phyloP scores from a whole-genome alignment of 2,888 invertebrate genomes.

The Diarsia mendica region DNA sequence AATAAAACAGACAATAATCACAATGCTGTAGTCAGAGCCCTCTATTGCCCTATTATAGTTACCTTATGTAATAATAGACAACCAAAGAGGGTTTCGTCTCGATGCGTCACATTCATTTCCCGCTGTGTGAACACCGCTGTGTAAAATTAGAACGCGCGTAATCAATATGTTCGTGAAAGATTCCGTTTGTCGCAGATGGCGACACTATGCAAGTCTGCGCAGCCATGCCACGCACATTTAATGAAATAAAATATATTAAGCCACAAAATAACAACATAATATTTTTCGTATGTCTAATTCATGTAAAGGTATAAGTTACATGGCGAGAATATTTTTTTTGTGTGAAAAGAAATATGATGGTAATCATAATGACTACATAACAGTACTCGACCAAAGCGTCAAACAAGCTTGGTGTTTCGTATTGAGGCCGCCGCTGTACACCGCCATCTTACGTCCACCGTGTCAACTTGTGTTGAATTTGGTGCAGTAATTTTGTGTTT shows the following conservation, averaged over 20 bases:
- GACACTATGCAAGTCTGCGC: constrained; percentile 70
- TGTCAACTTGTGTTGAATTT: constrained; percentile 84
- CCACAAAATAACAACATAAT: not conserved
- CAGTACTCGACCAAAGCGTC: constrained; percentile 47
- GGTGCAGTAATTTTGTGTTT: constrained; percentile 83
- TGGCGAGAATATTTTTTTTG: not conserved
- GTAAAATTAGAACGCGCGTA: constrained; percentile 79
- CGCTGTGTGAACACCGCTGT: constrained; percentile 51
- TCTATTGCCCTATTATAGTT: constrained; percentile 77
- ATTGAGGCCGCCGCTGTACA: constrained; percentile 76
- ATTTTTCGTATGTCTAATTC: not conserved
- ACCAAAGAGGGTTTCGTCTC: constrained; percentile 68
- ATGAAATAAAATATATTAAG: constrained; percentile 4
- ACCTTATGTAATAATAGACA: constrained; percentile 73
- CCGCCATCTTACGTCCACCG: constrained; percentile 87
- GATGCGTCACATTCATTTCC: constrained; percentile 72
- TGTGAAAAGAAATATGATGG: not conserved
- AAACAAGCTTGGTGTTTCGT: constrained; percentile 59
- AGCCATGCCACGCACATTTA: constrained; percentile 58
- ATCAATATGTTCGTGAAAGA: constrained; percentile 78
- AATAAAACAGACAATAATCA: not conserved
- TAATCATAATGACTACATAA: constrained; percentile 61
- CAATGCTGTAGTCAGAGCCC: constrained; percentile 73
- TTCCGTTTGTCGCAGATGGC: constrained; percentile 77
- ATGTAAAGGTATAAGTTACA: not conserved